These are phyloP conservation scores for Gerris buenoi DNA, from an alignment of 1,140 invertebrate genomes.

Conservation along the genomic window DNA sequence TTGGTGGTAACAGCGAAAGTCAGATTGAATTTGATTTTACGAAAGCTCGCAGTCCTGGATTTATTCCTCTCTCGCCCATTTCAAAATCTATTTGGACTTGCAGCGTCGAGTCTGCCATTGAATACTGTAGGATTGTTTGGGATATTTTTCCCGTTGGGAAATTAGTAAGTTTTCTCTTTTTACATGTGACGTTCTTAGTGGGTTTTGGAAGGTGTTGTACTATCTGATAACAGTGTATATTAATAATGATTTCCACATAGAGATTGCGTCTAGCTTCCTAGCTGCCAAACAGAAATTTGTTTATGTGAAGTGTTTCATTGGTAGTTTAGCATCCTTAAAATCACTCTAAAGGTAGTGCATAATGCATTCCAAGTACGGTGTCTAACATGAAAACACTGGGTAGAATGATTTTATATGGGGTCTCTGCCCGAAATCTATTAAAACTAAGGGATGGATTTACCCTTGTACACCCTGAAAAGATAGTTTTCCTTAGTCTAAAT, in stretches of 20 bases:
- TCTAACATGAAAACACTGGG: neutral
- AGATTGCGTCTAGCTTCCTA: neutral
- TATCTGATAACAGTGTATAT: neutral
- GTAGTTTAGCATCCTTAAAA: neutral
- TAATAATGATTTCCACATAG: neutral
- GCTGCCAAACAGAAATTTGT: neutral
- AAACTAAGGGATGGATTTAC: no score
- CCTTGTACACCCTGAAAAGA: no score
- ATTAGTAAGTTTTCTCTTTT: conserved; percentile 41
- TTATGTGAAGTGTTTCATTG: neutral
- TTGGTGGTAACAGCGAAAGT: conserved; percentile 70
- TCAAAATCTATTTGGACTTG: conserved; percentile 89
- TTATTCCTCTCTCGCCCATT: conserved; percentile 60
- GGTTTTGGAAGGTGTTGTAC: neutral
- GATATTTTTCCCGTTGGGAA: conserved; percentile 81
- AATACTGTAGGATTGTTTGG: conserved; percentile 92
- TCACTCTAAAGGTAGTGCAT: neutral
- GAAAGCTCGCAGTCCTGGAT: conserved; percentile 48
- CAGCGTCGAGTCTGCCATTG: conserved; percentile 80
- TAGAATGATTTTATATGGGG: neutral
- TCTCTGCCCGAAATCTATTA: no score
- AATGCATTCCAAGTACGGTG: neutral
- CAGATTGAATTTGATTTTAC: conserved; percentile 77
- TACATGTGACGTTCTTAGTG: neutral
- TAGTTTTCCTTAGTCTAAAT: no score